These are phyloP conservation scores for Apodemus speciosus DNA, from an alignment of 2,113 vertebrate genomes.

Conservation along the genomic window DNA sequence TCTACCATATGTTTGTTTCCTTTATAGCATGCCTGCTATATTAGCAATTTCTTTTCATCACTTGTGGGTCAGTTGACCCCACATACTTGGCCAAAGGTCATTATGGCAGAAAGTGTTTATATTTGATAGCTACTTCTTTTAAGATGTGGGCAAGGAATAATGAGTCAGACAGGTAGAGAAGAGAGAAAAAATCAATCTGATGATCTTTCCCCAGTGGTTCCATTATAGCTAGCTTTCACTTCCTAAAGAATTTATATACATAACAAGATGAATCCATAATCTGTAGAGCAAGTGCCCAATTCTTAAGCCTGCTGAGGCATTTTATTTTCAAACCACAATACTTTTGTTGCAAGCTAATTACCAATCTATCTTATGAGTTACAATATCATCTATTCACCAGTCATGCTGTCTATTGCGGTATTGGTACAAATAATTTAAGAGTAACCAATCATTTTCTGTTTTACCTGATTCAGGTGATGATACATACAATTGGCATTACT, in stretches of 20 bases:
- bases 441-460: background rate
- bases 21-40: background rate
- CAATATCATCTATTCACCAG: background rate
- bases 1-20: background rate
- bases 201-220: background rate
- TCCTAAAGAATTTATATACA: background rate
- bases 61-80: too few species aligned
- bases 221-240: background rate
- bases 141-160: background rate
- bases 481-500: background rate
- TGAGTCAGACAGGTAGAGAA: background rate
- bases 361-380: background rate
- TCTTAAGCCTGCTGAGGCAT: background rate
- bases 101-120: background rate
- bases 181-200: background rate
- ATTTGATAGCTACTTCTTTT: too few species aligned
- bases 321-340: background rate
- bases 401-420: background rate
- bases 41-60: background rate
- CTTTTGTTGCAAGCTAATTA: background rate
- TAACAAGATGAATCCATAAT: background rate
- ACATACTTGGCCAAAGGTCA: rapidly evolving
- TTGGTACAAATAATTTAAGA: background rate
- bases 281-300: background rate
- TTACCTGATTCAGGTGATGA: background rate